A percentile compares a stretch with the other conserved stretches of the same genome.
Conservation (phyloP, 1,140 invertebrate species). For the Lethocerus indicus region DNA sequence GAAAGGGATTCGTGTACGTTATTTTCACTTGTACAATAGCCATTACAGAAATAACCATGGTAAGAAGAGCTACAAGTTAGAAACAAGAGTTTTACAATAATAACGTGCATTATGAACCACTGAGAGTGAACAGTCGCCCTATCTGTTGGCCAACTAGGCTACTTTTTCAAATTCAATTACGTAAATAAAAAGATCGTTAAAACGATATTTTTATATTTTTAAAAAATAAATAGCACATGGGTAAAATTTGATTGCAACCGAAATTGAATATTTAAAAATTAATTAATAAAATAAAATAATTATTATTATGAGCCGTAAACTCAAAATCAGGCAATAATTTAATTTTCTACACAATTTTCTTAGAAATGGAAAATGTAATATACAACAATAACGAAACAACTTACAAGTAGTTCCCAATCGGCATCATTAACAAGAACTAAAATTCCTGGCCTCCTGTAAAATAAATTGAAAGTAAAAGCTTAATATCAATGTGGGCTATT, state of each 20-base stretch:
- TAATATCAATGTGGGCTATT: constrained; percentile 5
- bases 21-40: too few relatives aligned
- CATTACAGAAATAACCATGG: too few relatives aligned
- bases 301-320: not conserved
- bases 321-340: not conserved
- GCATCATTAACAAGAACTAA: constrained; percentile 81
- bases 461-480: constrained; percentile 16
- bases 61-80: too few relatives aligned
- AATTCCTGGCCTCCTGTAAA: constrained; percentile 70
- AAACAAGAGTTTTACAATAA: too few relatives aligned
- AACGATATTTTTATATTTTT: not conserved
- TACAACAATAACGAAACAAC: constrained; percentile 14
- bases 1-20: too few relatives aligned
- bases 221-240: too few relatives aligned
- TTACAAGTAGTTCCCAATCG: constrained; percentile 81
- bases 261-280: not conserved
- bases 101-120: too few relatives aligned
- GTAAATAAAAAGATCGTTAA: constrained; percentile 7
- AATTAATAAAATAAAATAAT: constrained; percentile 1
- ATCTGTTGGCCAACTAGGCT: too few relatives aligned
- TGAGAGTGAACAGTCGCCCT: too few relatives aligned
- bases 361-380: not conserved
- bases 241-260: not conserved
- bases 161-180: too few relatives aligned
- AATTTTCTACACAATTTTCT: not conserved